A percentile compares a stretch with the other conserved stretches of the same genome.
Conservation (phyloP, 2,888 invertebrate genomes). For the Adela reaumurella region DNA sequence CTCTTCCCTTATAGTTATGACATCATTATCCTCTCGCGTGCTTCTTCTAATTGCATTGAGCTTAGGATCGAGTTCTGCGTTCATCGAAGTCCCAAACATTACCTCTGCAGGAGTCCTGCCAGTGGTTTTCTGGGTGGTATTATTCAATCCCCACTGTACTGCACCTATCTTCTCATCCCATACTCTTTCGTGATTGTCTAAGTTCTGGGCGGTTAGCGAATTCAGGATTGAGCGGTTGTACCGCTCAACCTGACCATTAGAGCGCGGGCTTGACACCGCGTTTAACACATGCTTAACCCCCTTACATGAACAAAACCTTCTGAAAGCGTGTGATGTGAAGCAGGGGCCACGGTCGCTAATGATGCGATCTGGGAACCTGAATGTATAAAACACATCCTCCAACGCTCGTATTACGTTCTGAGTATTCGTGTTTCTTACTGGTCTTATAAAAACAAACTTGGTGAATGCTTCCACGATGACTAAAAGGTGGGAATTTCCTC, state of each 20-base stretch:
- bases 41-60: not conserved
- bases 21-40: not conserved
- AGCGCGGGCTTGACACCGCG: conserved; percentile 21
- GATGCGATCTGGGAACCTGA: conserved; percentile 14
- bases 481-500: conserved; percentile 22
- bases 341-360: conserved; percentile 25
- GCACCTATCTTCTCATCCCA: conserved; percentile 21
- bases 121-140: conserved; percentile 15
- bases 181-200: conserved; percentile 15
- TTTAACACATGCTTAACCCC: conserved; percentile 16
- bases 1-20: not conserved
- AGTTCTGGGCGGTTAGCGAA: conserved; percentile 15
- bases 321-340: conserved; percentile 22
- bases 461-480: no score
- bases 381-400: conserved; percentile 16
- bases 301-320: conserved; percentile 18
- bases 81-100: conserved; percentile 14
- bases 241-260: conserved; percentile 16
- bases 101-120: conserved; percentile 13
- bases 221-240: conserved; percentile 19
- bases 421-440: conserved; percentile 19
- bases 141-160: conserved; percentile 17
- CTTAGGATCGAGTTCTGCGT: not conserved
- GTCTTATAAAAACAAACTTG: conserved; percentile 19
- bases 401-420: conserved; percentile 17